Evolutionary conservation across 2,888 invertebrate genomes (phyloP), one percentile per base, ranked within the genome.

Genomic region (Nephrotoma flavescens): DNA sequence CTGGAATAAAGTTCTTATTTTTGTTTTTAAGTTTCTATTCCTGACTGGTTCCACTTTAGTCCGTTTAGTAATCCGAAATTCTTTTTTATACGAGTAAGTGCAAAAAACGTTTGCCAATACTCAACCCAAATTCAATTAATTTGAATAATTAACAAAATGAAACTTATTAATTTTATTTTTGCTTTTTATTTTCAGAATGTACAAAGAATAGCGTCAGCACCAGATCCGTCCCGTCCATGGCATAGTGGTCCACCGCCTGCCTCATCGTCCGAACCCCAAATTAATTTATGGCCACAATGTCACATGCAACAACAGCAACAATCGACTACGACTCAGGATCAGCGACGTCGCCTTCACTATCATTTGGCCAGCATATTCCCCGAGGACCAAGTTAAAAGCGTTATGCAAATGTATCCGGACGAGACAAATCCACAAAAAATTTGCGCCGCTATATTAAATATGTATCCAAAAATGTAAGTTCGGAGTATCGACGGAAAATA

Each of bases 351-450:
- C 88, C 92, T 98, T 90, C 97, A 96, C 91, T 97, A 95, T 91
- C 97, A 98, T 91, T 92, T 99, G 88, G 95, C 96, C n/a, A 96
- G 96, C 86, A 95, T 98, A 87, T 99, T 99, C 92, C 97, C 97
- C 0, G 96, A 97, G 89, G 95, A 96, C 88, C 96, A 97, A 90
- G 98, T 98, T n/a, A 94, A 94, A 86, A 94, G 95, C 86, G 98
- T 96, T 0, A 97, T 99, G 96, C 94, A 95, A 88, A 92, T 96
- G 88, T 95, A 96, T 92, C 98, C 98, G 0, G 96, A 97, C 86
- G 97, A 97, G 91, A 96, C 95, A 41, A 96, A 97, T 91, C 95
- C 98, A 9, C 96, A 97, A 91, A 95, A 95, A 89, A 96, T 98
- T 90, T 98, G 98, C 92, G 96, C 96, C 52, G 95, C 96, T 88